Base-by-base conservation (phyloP, 2,888 invertebrate genomes). In the Druceiella hillmani region DNA sequence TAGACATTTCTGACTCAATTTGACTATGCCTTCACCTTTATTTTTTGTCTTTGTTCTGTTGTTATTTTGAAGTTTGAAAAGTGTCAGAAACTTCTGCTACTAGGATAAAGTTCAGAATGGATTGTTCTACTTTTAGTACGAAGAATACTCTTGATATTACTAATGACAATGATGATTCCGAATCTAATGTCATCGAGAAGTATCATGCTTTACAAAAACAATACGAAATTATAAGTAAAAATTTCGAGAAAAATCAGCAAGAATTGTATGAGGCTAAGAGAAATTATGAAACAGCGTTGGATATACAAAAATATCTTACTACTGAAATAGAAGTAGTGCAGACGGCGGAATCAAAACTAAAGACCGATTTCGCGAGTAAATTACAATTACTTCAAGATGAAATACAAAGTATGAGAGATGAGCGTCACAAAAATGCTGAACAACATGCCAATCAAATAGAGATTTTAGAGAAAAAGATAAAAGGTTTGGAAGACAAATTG, bases 111-210 rank as follows among this genome's bases (percentile, higher is more conserved):
- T n/a, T 13, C 16, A 30, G 11, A 3, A 71, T 71, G 71, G 64
- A 71, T 63, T 68, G 64, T 46, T 71, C 71, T 2, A 66, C 64
- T 9, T 59, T 65, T 34, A 68, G 66, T 38, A 69, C 69, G 44
- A 68, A 68, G 54, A 40, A 36, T 1, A 66, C 62, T 3, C 59
- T 55, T 39, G 58, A 51, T 36, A 68, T 66, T 40, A 67, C 66
- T 12, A 40, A 68, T 43, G 60, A 15, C 12, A 35, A 36, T 2
- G 14, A 32, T 4, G 6, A 38, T 4, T 22, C 64, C 2, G 61
- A 62, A 36, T 62, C 62, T 9, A 70, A 70, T 49, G 45, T 71
- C 1, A 59, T 52, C 40, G 69, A 70, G 48, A 59, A 36, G 28
- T 47, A 44, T 35, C 28, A 58, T 2, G 57, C 56, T 35, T 56